Evolutionary conservation across 2,888 invertebrate genomes (phyloP), one percentile per base, ranked within the genome.

Genomic region (Branchellion lobata): DNA sequence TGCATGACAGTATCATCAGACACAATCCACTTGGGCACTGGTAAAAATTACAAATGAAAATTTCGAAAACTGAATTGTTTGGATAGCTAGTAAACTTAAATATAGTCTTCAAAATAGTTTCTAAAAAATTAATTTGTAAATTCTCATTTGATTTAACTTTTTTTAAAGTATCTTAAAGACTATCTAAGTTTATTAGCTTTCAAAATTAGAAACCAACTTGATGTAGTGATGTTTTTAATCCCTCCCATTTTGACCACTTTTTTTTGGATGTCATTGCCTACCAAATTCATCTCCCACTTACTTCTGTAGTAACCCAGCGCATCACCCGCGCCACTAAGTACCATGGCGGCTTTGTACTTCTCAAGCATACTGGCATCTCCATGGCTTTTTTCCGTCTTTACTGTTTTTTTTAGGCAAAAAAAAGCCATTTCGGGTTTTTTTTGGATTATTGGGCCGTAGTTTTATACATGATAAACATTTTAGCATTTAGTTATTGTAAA

Each of bases 1-100:
- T 86, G 86, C 85, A 87, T 85, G 1, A 87, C 86, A 2, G 87
- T 87, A 77, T 87, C 87, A 83, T 87, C 87, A 83, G 86, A 87
- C 0, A 87, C 85, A n/a, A 80, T 83, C 86, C 86, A 87, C 0
- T 83, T 29, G 73, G 82, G 81, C 5, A 73, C 82, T 83, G 81
- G 29, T 81, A 80, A n/a, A n/a, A n/a, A n/a, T n/a, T n/a, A n/a
- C n/a, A n/a, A n/a, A n/a, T n/a, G n/a, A n/a, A n/a, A n/a, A n/a
- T n/a, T n/a, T n/a, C n/a, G n/a, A n/a, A n/a, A n/a, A n/a, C n/a
- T n/a, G n/a, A n/a, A n/a, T n/a, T n/a, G n/a, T n/a, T n/a, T n/a
- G n/a, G n/a, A n/a, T n/a, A n/a, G n/a, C n/a, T n/a, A n/a, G n/a
- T n/a, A n/a, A n/a, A n/a, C n/a, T n/a, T n/a, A n/a, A n/a, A n/a